Conservation (phyloP, 2,888 invertebrate genomes). For the Gymnocheta viridis region DNA sequence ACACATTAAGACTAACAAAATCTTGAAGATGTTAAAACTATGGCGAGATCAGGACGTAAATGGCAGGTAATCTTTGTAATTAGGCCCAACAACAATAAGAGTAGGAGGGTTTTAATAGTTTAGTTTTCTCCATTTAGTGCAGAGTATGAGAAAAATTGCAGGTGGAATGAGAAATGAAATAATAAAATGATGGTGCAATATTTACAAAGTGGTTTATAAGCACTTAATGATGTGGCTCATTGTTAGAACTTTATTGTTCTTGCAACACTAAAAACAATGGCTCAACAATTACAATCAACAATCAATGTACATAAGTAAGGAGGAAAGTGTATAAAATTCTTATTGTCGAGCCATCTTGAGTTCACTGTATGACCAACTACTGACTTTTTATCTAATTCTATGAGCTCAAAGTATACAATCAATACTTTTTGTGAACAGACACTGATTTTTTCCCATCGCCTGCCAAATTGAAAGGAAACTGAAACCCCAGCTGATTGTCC, state of each 20-base stretch:
- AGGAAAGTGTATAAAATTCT: conserved; percentile 11
- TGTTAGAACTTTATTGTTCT: conserved; percentile 52
- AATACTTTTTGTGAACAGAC: conserved; percentile 1
- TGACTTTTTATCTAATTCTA: conserved; percentile 58
- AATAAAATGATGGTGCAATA: conserved; percentile 50
- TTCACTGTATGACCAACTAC: conserved; percentile 60
- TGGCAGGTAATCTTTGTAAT: conserved; percentile 52
- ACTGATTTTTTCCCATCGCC: conserved; percentile 53
- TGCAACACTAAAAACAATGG: conserved; percentile 32
- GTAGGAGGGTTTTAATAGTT: not conserved
- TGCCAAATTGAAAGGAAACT: conserved; percentile 20
- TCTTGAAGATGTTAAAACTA: conserved; percentile 26
- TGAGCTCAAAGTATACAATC: conserved; percentile 18
- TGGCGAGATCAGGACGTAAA: conserved; percentile 53
- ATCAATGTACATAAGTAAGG: too few relatives aligned
- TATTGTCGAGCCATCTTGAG: conserved; percentile 64
- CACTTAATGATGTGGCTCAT: conserved; percentile 67
- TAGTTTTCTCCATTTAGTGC: not conserved
- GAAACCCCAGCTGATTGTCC: conserved; percentile 67
- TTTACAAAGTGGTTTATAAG: conserved; percentile 62
- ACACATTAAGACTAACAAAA: conserved; percentile 20
- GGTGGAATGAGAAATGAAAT: conserved; percentile 44
- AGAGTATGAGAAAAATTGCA: conserved; percentile 62
- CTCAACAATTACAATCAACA: conserved; percentile 44
- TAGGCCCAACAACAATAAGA: conserved; percentile 2